phyloP scores from a whole-genome alignment of 2,113 vertebrate species.

The Triplophysa dalaica region DNA sequence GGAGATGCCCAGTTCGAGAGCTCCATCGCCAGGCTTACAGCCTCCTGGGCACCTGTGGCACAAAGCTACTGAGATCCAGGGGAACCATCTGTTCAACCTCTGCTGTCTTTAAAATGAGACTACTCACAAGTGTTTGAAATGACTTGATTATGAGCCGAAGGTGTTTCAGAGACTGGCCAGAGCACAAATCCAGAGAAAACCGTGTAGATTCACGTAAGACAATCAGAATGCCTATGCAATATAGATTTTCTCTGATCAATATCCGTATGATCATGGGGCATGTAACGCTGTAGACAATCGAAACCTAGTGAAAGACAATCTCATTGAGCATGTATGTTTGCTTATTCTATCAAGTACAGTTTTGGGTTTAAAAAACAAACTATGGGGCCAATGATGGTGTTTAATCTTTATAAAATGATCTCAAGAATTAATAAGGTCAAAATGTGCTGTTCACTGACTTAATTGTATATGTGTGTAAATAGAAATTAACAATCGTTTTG shows the following conservation, averaged over 20 bases:
- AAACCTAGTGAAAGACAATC: conserved; percentile 13
- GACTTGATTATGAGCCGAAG: background rate
- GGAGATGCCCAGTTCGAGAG: conserved; percentile 78
- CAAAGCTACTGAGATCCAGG: conserved; percentile 74
- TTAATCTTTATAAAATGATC: conserved; percentile 45
- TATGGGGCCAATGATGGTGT: conserved; percentile 42
- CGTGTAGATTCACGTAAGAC: background rate
- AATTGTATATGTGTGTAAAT: conserved; percentile 76
- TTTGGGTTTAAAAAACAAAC: conserved; percentile 12
- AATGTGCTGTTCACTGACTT: conserved; percentile 54
- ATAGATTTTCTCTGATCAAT: background rate
- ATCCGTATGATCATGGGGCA: conserved; percentile 3
- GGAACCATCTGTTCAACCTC: background rate
- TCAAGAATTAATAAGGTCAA: conserved; percentile 44
- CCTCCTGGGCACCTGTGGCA: conserved; percentile 77
- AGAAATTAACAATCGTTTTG: conserved; percentile 67
- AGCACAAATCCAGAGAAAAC: background rate
- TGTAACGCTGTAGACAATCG: conserved; percentile 25
- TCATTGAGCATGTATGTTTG: conserved; percentile 28
- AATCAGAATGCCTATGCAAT: background rate
- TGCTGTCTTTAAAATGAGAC: background rate
- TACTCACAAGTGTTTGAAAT: background rate
- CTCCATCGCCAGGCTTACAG: conserved; percentile 77
- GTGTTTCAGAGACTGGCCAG: background rate
- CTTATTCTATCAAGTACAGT: conserved; percentile 34